Evolutionary conservation across 2,888 invertebrate species (phyloP).

Genomic region (Nemotelus nigrinus): DNA sequence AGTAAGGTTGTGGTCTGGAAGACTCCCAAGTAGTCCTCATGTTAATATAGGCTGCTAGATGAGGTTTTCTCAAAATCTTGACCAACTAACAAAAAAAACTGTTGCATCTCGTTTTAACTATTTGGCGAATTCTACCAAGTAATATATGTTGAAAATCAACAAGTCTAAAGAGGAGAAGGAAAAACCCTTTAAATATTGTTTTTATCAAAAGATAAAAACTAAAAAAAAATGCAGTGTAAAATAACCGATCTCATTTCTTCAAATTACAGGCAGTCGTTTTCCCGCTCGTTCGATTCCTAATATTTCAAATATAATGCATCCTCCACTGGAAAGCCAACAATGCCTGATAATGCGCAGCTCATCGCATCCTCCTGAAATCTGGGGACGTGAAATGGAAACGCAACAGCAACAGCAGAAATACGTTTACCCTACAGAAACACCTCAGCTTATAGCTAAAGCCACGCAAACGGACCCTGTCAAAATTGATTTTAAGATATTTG

Average conservation of each 20-base stretch:
- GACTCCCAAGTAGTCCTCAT: no score
- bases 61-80: no score
- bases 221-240: no score
- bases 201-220: no score
- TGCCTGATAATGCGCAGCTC: conserved; percentile 78
- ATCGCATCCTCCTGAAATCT: conserved; percentile 86
- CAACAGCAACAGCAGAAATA: background rate
- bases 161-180: no score
- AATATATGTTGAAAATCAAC: no score
- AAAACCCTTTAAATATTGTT: no score
- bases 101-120: no score
- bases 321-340: conserved; percentile 50
- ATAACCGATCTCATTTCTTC: background rate
- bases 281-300: conserved; percentile 88
- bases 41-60: no score
- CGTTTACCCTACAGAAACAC: background rate
- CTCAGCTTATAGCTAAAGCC: conserved; percentile 53
- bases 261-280: conserved; percentile 65
- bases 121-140: no score
- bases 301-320: conserved; percentile 69
- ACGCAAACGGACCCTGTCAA: conserved; percentile 62
- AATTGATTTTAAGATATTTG: conserved; percentile 62
- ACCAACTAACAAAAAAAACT: no score
- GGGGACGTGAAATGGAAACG: conserved; percentile 73
- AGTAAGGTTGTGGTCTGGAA: no score